Evolutionary conservation across 2,888 invertebrate genomes (phyloP).

Genomic region (Halictus quadricinctus): DNA sequence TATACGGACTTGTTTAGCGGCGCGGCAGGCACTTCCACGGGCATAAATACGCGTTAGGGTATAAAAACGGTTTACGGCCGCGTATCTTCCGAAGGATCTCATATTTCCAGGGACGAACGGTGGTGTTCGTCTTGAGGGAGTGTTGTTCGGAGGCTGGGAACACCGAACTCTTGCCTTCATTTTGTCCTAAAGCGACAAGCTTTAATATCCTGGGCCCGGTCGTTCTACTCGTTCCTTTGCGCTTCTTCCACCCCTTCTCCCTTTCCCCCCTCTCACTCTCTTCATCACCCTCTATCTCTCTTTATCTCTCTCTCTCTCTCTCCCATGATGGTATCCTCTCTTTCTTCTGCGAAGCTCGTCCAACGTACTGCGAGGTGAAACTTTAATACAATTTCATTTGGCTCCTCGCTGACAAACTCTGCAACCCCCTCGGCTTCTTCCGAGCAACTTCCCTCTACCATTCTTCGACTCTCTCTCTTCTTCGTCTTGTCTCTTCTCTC

Average conservation of each 20-base stretch:
- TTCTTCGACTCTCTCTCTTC: neutral
- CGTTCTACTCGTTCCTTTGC: constrained; percentile 55
- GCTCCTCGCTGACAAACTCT: constrained; percentile 80
- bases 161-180: constrained; percentile 75
- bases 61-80: constrained; percentile 55
- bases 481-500: neutral
- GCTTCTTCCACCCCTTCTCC: constrained; percentile 36
- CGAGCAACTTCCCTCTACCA: constrained; percentile 61
- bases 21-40: constrained; percentile 15
- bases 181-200: constrained; percentile 81
- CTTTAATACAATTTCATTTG: constrained; percentile 83
- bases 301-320: neutral
- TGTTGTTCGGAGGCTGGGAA: constrained; percentile 41
- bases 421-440: constrained; percentile 61
- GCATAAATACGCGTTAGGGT: constrained; percentile 58
- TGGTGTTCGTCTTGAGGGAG: constrained; percentile 39
- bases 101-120: constrained; percentile 47
- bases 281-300: neutral
- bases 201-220: constrained; percentile 78
- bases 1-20: constrained; percentile 17
- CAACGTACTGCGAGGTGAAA: constrained; percentile 76
- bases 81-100: constrained; percentile 56
- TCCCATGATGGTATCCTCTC: neutral
- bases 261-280: neutral
- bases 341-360: neutral